A percentile compares a stretch with the other conserved stretches of the same genome.
These are phyloP conservation scores for Neoscelio sp. DNA, from an alignment of 2,888 invertebrate genomes.

Conservation along the genomic window DNA sequence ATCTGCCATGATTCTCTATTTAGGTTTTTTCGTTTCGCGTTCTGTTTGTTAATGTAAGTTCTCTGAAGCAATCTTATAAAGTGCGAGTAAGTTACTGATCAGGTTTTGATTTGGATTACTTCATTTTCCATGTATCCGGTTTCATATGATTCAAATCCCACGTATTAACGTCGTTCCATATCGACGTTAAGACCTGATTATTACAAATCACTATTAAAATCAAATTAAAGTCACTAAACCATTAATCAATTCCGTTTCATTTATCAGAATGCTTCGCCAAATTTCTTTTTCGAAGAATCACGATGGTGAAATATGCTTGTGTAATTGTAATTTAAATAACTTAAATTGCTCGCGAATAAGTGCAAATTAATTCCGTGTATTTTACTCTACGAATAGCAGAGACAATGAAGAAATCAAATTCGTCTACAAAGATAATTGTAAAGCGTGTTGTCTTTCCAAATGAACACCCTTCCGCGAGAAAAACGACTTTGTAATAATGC, in stretches of 20 bases:
- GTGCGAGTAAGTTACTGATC: slow-evolving; percentile 25
- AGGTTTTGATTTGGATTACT: slow-evolving; percentile 6
- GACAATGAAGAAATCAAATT: slow-evolving; percentile 27
- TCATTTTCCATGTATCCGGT: slow-evolving; percentile 21
- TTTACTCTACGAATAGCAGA: no score
- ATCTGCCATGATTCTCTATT: no score
- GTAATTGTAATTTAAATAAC: background rate
- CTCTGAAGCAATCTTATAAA: slow-evolving; percentile 19
- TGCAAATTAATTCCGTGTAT: no score
- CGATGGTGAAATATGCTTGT: background rate
- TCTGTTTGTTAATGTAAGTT: slow-evolving; percentile 24
- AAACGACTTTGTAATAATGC: slow-evolving; percentile 28
- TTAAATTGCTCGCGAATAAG: background rate
- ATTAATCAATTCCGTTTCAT: slow-evolving; percentile 1
- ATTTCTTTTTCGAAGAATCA: background rate
- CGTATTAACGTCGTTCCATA: slow-evolving; percentile 18
- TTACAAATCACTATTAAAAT: slow-evolving; percentile 35
- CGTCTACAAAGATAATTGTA: slow-evolving; percentile 13
- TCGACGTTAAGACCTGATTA: slow-evolving; percentile 21
- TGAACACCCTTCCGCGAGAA: background rate
- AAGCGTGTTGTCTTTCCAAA: slow-evolving; percentile 14
- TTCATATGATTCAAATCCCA: slow-evolving; percentile 21
- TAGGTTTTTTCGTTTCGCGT: slow-evolving; percentile 7
- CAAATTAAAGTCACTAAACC: slow-evolving; percentile 14
- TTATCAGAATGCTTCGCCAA: slow-evolving; percentile 7